Percentiles rank a stretch among this genome's conserved stretches.
phyloP scores from a whole-genome alignment of 2,113 vertebrate genomes.

The Apodemus speciosus region DNA sequence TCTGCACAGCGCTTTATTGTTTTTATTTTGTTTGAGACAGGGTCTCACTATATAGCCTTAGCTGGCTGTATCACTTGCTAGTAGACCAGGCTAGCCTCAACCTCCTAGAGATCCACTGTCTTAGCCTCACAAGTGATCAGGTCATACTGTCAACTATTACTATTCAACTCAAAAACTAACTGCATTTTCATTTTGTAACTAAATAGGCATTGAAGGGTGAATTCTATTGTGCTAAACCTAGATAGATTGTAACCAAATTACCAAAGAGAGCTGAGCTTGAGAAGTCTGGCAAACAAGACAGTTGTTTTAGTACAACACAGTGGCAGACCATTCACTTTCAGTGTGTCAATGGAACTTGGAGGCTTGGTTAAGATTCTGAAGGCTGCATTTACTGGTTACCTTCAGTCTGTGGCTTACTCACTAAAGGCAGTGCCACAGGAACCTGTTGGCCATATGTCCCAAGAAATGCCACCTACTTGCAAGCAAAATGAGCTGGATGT shows the following conservation, averaged over 20 bases:
- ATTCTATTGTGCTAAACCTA: conserved; percentile 2
- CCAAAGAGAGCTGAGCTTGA: not conserved
- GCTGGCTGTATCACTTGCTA: not conserved
- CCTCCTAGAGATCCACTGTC: not conserved
- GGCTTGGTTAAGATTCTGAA: not conserved
- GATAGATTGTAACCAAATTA: not conserved
- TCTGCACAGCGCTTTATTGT: not conserved
- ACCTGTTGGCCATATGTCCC: not conserved
- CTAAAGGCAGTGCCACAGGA: not conserved
- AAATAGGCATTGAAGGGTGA: not conserved
- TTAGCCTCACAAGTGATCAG: not conserved
- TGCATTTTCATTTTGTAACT: conserved; percentile 20
- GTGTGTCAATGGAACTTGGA: not conserved
- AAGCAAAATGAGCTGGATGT: conserved; percentile 51
- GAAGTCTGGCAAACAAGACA: not conserved
- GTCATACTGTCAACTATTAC: not conserved
- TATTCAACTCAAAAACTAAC: not conserved
- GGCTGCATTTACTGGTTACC: not conserved
- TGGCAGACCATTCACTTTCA: not conserved
- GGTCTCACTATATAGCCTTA: not conserved
- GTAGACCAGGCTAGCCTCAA: not conserved
- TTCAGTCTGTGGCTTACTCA: not conserved
- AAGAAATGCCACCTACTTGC: not conserved
- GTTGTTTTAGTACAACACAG: not conserved
- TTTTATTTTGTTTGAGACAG: not conserved